A percentile compares a stretch with the other conserved stretches of the same genome.
These are phyloP conservation scores for Leucoraja ocellata DNA, from an alignment of 2,797 vertebrate species.

Conservation along the genomic window DNA sequence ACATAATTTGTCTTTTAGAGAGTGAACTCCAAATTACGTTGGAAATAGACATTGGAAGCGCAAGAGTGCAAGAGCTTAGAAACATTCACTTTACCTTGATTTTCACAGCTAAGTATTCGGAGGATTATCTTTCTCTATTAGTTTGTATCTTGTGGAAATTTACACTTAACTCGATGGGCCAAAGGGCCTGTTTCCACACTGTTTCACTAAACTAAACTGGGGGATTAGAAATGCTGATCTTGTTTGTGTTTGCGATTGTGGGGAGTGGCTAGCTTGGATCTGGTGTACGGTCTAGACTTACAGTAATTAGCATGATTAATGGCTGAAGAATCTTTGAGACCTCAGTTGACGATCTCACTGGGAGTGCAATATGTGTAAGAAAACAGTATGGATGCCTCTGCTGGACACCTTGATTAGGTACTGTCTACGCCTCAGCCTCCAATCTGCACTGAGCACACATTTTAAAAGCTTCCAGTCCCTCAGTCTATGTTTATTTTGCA, in stretches of 20 bases:
- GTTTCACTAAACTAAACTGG: background rate
- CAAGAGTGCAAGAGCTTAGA: background rate
- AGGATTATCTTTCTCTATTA: background rate
- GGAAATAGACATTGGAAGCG: no score
- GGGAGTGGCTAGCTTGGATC: background rate
- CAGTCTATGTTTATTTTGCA: constrained; percentile 47
- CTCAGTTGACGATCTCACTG: no score
- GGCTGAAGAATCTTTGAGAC: background rate
- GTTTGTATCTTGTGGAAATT: background rate
- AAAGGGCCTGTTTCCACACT: no score
- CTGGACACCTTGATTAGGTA: background rate
- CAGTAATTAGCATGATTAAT: background rate
- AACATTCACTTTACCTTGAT: background rate
- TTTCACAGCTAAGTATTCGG: background rate
- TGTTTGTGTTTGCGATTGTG: no score
- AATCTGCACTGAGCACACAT: background rate
- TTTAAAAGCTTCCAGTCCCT: background rate
- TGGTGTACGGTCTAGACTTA: background rate
- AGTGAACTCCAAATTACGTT: no score
- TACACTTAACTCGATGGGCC: no score
- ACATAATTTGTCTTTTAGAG: no score
- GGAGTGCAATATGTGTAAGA: no score
- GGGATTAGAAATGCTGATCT: background rate
- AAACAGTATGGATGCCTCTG: no score
- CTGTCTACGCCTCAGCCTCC: background rate